Evolutionary conservation across 2,888 invertebrate species (phyloP).

Genomic region (Macaria notata): DNA sequence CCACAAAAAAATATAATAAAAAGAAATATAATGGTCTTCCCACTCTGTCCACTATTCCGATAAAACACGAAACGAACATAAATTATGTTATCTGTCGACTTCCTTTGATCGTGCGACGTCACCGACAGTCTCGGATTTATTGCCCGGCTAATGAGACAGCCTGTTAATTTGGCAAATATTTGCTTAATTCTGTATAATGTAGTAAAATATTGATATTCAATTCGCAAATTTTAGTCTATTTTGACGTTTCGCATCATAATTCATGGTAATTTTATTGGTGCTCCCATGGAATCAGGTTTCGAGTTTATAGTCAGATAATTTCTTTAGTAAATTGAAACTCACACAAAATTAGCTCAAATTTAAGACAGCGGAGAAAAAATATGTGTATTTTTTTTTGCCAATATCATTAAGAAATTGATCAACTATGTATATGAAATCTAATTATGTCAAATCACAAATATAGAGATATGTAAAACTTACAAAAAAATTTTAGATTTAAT

Average conservation of each 20-base stretch:
- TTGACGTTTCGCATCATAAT: background rate
- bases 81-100: constrained; percentile 45
- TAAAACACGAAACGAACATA: constrained; percentile 45
- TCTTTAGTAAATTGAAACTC: too few relatives aligned
- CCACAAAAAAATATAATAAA: too few relatives aligned
- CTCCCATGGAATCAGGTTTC: background rate
- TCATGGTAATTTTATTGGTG: background rate
- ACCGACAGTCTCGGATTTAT: constrained; percentile 19
- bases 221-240: constrained; percentile 7
- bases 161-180: constrained; percentile 16
- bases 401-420: too few relatives aligned
- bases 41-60: constrained; percentile 27
- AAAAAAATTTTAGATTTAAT: too few relatives aligned
- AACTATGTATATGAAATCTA: too few relatives aligned
- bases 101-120: constrained; percentile 31
- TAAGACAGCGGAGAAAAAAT: too few relatives aligned
- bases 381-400: too few relatives aligned
- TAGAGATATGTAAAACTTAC: too few relatives aligned
- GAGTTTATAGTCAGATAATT: too few relatives aligned
- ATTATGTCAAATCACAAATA: too few relatives aligned
- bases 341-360: too few relatives aligned
- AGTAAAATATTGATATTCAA: constrained; percentile 6
- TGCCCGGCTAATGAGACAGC: constrained; percentile 17
- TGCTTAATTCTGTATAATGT: constrained; percentile 7
- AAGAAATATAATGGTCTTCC: too few relatives aligned